These are phyloP conservation scores for Diadumene lineata DNA, from an alignment of 92 coral and sea anemone species.

Conservation along the genomic window DNA sequence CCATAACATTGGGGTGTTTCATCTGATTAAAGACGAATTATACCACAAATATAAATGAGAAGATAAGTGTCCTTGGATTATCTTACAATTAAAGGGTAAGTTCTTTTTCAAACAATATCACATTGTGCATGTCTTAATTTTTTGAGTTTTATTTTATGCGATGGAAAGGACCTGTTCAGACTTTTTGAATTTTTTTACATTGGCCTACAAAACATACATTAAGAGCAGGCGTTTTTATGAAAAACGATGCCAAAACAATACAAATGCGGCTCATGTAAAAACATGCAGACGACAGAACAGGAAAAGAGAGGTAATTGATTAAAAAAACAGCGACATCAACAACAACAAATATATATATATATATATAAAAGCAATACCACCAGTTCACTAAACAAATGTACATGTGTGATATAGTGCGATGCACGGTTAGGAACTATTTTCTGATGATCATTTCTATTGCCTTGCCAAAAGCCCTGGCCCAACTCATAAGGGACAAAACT, in stretches of 20 bases:
- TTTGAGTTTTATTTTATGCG: neutral
- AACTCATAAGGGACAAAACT: no score
- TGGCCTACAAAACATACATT: neutral
- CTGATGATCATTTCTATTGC: no score
- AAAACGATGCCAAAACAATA: neutral
- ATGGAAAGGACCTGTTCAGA: neutral
- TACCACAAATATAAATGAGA: conserved; percentile 9
- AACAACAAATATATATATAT: no score
- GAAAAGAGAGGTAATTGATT: conserved; percentile 14
- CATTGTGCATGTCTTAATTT: neutral
- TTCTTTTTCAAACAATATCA: neutral
- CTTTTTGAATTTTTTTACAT: neutral
- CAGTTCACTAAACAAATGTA: neutral
- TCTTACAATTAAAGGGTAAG: conserved; percentile 19
- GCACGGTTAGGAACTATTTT: no score
- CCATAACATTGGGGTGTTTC: conserved; percentile 4
- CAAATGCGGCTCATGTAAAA: neutral
- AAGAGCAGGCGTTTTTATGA: neutral
- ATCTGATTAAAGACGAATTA: neutral
- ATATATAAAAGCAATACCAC: neutral
- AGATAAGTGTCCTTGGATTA: conserved; percentile 11
- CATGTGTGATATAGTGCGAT: no score
- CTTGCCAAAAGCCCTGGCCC: no score
- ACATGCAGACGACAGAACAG: conserved; percentile 14
- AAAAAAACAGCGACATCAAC: no score